These are phyloP conservation scores for Xylota segnis DNA, from an alignment of 2,888 invertebrate species.

Conservation along the genomic window DNA sequence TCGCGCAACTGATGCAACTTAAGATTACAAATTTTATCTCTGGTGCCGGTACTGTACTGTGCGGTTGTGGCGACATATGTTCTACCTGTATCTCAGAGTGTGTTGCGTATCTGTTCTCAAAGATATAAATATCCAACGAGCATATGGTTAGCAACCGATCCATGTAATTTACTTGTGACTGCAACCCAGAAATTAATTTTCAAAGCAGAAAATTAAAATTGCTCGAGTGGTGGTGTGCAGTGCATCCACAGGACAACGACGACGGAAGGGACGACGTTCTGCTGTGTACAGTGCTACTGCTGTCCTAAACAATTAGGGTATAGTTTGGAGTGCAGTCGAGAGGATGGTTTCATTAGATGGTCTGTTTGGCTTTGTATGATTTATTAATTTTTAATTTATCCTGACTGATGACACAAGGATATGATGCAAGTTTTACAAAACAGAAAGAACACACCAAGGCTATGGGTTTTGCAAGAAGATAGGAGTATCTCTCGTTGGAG, in stretches of 20 bases:
- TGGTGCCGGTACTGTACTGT: slow-evolving; percentile 50
- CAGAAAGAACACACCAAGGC: neutral
- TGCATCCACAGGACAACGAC: neutral
- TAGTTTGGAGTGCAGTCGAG: slow-evolving; percentile 16
- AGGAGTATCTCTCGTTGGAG: neutral
- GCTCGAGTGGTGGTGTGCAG: neutral
- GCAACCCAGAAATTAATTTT: slow-evolving; percentile 66
- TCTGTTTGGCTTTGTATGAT: slow-evolving; percentile 53
- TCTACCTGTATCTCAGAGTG: slow-evolving; percentile 67
- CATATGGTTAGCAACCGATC: slow-evolving; percentile 75
- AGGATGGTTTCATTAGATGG: slow-evolving; percentile 30
- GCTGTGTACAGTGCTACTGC: slow-evolving; percentile 39
- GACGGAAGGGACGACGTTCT: neutral
- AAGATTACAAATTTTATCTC: slow-evolving; percentile 72
- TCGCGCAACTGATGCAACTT: slow-evolving; percentile 67
- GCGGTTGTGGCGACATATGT: slow-evolving; percentile 67
- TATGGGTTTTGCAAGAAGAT: neutral
- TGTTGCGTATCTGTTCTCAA: slow-evolving; percentile 39
- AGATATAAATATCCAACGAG: slow-evolving; percentile 37
- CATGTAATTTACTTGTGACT: slow-evolving; percentile 66
- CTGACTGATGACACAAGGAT: slow-evolving; percentile 41
- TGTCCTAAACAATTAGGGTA: slow-evolving; percentile 57
- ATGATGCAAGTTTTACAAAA: neutral
- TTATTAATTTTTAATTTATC: slow-evolving; percentile 61
- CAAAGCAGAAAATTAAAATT: slow-evolving; percentile 64